Base-by-base conservation (phyloP, 2,113 vertebrate genomes). In the Lepisosteus oculatus region DNA sequence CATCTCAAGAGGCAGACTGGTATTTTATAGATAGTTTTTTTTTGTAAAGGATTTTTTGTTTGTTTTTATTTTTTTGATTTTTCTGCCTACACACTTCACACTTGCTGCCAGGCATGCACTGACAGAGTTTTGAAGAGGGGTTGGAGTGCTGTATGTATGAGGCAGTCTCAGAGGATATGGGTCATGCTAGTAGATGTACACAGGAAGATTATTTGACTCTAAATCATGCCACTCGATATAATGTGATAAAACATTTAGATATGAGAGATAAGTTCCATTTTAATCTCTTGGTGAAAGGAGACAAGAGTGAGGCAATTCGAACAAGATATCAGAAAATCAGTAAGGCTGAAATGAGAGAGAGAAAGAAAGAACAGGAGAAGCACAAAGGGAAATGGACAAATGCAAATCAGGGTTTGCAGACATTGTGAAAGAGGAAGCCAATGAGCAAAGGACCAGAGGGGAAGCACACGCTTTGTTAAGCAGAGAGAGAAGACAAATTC, bases 171-270 rank as follows among this genome's bases (percentile, higher is more conserved):
- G 92, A 94, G 92, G 92, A 94, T 90, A 93, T 94, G 96, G 97
- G 96, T 94, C 97, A 99, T 98, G 97, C 95, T 98, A 99, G 97
- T 95, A 99, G 95, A 98, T 98, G 95, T 98, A 98, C 94, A 99
- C 96, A 98, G 96, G 81, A 97, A 99, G 97, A 98, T 99, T 99
- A 99, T 98, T 97, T 98, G 97, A 99, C 92, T 96, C 91, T 90
- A 93, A 97, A 95, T 95, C 97, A 98, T 98, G 97, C 97, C 97
- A 94, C 94, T 97, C 95, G 95, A 95, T 94, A 95, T 89, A 99
- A 98, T 99, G 97, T 97, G 97, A 98, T 95, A 97, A 99, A 99
- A 98, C 96, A 96, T 96, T 92, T 94, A 84, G 95, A 97, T 92
- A 93, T 95, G 96, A 95, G 95, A 98, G 97, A 98, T 98, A 98